These are phyloP conservation scores for Germaria angustata DNA, from an alignment of 2,888 invertebrate species.

Conservation along the genomic window DNA sequence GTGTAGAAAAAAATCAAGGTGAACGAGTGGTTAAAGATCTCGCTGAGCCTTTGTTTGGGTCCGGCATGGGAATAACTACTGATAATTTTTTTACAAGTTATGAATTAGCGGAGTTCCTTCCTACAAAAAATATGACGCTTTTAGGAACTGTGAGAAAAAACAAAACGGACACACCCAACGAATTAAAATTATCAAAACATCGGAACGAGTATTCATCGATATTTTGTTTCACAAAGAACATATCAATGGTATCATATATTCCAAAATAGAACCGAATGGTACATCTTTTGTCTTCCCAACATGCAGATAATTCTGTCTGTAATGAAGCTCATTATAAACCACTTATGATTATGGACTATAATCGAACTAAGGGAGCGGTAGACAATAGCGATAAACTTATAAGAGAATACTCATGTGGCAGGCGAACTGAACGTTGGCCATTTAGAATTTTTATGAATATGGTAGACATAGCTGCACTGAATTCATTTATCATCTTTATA, in stretches of 20 bases:
- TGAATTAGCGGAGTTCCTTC: no score
- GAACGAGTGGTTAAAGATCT: background rate
- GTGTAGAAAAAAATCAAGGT: background rate
- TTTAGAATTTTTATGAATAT: conserved; percentile 30
- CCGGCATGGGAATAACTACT: background rate
- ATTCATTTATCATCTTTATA: conserved; percentile 26
- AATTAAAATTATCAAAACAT: no score
- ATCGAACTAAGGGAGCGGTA: conserved; percentile 20
- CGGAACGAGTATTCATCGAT: no score
- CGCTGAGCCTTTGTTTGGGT: conserved; percentile 1
- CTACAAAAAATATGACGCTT: background rate
- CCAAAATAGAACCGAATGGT: no score
- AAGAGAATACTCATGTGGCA: conserved; percentile 20
- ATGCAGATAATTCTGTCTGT: no score
- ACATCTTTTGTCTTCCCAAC: no score
- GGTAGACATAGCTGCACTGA: conserved; percentile 21
- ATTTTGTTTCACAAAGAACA: no score
- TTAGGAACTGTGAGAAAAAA: background rate
- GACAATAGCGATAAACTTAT: conserved; percentile 19
- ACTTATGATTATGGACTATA: conserved; percentile 11
- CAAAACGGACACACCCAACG: no score
- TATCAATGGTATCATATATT: no score
- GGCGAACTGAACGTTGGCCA: conserved; percentile 19
- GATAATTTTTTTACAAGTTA: conserved; percentile 1
- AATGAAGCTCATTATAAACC: no score